Evolutionary conservation across 2,888 invertebrate genomes (phyloP), one percentile per base, ranked within the genome.

Genomic region (Drosophila birchii): DNA sequence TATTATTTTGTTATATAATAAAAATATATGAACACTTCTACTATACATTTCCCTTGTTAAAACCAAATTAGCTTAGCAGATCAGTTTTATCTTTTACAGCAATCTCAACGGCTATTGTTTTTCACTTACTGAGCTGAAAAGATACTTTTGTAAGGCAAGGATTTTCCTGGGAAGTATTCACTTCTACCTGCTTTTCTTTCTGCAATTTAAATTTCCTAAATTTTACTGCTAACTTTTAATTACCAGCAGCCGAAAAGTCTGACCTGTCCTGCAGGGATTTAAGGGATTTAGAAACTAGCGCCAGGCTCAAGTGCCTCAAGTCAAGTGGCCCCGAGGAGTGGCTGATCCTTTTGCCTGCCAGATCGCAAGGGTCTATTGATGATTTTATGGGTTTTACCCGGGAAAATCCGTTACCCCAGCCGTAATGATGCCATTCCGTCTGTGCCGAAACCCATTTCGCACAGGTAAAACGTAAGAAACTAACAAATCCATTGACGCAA

Each of bases 301-400:
- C 71, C 74, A 39, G 51, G 63, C 38, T 72, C 54, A 70, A 44
- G 49, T 59, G 55, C 49, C 4, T 47, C 56, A 58, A 75, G 75
- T 75, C 67, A 75, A 74, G 75, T 74, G 74, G 56, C 53, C 44
- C 11, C 11, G 14, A 38, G 32, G 44, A 26, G 45, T 43, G 45
- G 38, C 58, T 39, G 45, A 62, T 62, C 68, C 61, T n/a, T n/a
- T 66, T 18, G 20, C 34, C 34, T 2, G 20, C 20, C 2, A 44
- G 18, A 55, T 64, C 43, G 51, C 51, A 51, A n/a, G 29, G 41
- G 62, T 76, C 82, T 71, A 86, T 87, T 87, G 88, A 88, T 88
- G 75, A 76, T 79, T 87, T 87, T 88, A 87, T 88, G 86, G 86
- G 88, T 86, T 87, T 87, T 87, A 82, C 86, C 86, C 86, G 75